Evolutionary conservation across 2,888 invertebrate species (phyloP).

Genomic region (Xestoiulus laeticollis): DNA sequence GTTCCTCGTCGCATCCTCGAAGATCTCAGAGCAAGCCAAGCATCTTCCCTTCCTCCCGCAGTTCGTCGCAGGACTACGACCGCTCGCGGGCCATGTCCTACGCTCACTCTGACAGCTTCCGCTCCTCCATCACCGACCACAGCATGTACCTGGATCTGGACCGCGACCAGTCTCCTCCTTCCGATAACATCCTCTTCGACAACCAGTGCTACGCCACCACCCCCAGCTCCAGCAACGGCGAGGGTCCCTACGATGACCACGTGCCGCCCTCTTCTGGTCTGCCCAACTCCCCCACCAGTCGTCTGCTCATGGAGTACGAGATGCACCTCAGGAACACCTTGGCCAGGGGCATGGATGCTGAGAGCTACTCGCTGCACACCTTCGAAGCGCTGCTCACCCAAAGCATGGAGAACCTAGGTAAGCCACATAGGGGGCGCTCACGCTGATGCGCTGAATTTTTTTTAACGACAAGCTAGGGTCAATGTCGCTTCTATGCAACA

Average conservation of each 20-base stretch:
- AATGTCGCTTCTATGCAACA: too few species aligned
- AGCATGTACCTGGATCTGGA: constrained; percentile 78
- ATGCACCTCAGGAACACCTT: constrained; percentile 92
- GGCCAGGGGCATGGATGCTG: constrained; percentile 94
- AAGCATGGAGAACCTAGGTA: constrained; percentile 91
- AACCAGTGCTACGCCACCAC: constrained; percentile 95
- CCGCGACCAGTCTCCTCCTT: constrained; percentile 79
- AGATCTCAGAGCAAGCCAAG: constrained; percentile 48
- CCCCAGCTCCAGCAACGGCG: constrained; percentile 89
- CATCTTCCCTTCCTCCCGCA: constrained; percentile 52
- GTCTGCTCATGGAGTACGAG: constrained; percentile 88
- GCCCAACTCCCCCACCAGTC: constrained; percentile 78
- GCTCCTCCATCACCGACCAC: constrained; percentile 56
- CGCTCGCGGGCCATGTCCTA: constrained; percentile 53
- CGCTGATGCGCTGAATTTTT: too few species aligned
- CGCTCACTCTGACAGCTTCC: constrained; percentile 54
- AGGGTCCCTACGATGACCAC: constrained; percentile 72
- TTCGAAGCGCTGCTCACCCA: constrained; percentile 91
- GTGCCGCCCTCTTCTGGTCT: constrained; percentile 51
- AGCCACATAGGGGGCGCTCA: too few species aligned
- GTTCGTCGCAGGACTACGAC: constrained; percentile 56
- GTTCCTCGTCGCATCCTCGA: constrained; percentile 53
- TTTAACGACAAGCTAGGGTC: too few species aligned
- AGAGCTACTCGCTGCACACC: constrained; percentile 92
- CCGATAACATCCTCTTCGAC: constrained; percentile 93